phyloP scores from a whole-genome alignment of 2,113 vertebrate genomes.

The Pachycephala philippinensis region DNA sequence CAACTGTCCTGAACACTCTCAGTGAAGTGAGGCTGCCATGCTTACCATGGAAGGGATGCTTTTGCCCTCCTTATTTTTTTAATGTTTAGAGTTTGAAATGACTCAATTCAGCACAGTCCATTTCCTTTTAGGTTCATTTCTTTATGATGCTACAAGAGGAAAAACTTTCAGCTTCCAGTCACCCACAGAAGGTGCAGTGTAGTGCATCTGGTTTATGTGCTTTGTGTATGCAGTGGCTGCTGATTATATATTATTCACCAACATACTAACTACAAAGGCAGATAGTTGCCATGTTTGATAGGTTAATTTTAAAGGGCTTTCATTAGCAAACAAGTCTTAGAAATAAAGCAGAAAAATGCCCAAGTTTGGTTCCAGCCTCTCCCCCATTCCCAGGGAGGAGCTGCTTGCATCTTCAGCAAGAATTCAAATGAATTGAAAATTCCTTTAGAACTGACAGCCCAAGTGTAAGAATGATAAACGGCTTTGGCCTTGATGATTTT shows the following conservation, averaged over 20 bases:
- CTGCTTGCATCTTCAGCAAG: conserved; percentile 37
- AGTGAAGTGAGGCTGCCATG: neutral
- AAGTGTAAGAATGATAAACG: conserved; percentile 86
- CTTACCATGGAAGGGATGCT: neutral
- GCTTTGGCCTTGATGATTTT: conserved; percentile 89
- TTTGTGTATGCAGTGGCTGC: neutral
- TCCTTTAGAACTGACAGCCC: conserved; percentile 79
- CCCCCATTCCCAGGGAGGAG: neutral
- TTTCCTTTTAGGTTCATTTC: neutral
- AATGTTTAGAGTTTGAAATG: neutral
- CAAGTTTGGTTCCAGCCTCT: neutral
- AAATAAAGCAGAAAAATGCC: conserved; percentile 2
- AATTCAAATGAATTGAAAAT: conserved; percentile 69
- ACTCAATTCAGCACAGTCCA: neutral
- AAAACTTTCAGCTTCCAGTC: neutral
- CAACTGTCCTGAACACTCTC: neutral
- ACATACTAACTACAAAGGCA: neutral
- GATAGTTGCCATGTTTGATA: neutral
- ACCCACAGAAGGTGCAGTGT: neutral
- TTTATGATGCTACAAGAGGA: neutral
- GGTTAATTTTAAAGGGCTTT: conserved; percentile 33
- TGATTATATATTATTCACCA: conserved; percentile 9
- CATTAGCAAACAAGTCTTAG: conserved; percentile 17
- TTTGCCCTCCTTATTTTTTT: neutral
- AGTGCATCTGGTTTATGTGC: neutral